These are phyloP conservation scores for Meloidogyne chitwoodi DNA, from an alignment of 1,140 invertebrate species.

Conservation along the genomic window DNA sequence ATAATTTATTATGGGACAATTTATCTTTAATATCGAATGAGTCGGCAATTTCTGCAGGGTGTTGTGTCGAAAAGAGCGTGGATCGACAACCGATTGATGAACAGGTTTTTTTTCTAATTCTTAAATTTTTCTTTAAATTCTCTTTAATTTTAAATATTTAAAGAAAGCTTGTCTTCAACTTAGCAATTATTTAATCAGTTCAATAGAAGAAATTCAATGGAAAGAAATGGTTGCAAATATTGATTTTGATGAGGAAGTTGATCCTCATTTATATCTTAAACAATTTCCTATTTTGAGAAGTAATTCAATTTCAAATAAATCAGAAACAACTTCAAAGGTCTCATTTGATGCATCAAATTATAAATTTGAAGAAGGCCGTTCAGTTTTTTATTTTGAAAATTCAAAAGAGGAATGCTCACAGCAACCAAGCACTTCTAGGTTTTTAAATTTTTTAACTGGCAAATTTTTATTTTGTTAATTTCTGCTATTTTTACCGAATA, in stretches of 20 bases:
- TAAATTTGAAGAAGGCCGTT: neutral
- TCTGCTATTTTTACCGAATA: too few species aligned
- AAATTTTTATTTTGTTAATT: too few species aligned
- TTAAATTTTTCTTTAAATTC: neutral
- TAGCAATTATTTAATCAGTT: slow-evolving; percentile 7
- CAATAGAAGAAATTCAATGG: slow-evolving; percentile 16
- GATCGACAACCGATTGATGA: neutral
- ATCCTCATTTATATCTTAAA: neutral
- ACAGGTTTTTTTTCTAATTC: neutral
- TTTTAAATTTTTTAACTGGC: neutral
- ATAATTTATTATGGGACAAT: slow-evolving; percentile 1
- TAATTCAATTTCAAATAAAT: neutral
- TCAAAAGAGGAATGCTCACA: neutral
- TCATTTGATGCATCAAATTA: neutral
- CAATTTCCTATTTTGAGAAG: neutral
- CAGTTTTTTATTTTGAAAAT: slow-evolving; percentile 12
- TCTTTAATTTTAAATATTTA: neutral
- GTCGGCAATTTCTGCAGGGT: neutral
- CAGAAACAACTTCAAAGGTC: neutral
- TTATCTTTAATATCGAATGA: slow-evolving; percentile 15
- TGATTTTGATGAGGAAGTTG: slow-evolving; percentile 9
- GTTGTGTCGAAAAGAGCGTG: slow-evolving; percentile 1
- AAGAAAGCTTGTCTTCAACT: slow-evolving; percentile 15
- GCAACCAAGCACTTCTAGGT: slow-evolving; percentile 7
- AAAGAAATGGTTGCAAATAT: neutral